A percentile compares a stretch with the other conserved stretches of the same genome.
Conservation (phyloP, 2,888 invertebrate genomes). For the Junonia oenone region DNA sequence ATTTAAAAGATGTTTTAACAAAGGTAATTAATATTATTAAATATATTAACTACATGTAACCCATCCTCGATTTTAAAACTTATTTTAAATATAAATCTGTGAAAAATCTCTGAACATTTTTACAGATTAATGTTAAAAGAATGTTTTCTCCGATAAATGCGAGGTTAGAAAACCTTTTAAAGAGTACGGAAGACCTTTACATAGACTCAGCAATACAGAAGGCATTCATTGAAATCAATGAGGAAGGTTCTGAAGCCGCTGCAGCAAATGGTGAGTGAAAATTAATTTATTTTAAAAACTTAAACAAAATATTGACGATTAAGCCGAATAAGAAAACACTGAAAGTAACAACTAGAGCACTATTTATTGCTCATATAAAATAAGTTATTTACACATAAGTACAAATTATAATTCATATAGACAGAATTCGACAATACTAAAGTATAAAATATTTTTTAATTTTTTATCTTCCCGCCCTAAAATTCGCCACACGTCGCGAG, state of each 20-base stretch:
- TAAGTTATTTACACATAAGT: too few species aligned
- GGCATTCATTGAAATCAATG: constrained; percentile 90
- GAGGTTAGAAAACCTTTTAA: constrained; percentile 81
- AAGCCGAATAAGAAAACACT: too few species aligned
- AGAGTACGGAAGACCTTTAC: constrained; percentile 56
- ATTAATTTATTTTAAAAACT: background rate
- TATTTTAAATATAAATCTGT: too few species aligned
- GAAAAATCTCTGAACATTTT: too few species aligned
- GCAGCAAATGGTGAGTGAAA: constrained; percentile 86
- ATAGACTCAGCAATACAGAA: constrained; percentile 87
- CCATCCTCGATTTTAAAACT: too few species aligned
- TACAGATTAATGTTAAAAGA: constrained; percentile 35
- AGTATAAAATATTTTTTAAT: too few species aligned
- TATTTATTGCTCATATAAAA: background rate
- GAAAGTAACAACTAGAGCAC: too few species aligned
- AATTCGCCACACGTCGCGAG: too few species aligned
- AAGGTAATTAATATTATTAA: constrained; percentile 68
- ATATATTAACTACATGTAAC: too few species aligned
- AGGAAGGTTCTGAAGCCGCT: constrained; percentile 91
- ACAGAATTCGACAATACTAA: too few species aligned
- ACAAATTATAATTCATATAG: too few species aligned
- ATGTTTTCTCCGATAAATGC: constrained; percentile 60
- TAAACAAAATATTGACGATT: background rate
- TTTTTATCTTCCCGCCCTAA: too few species aligned
- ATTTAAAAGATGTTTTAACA: constrained; percentile 79